phyloP scores from a whole-genome alignment of 2,113 vertebrate species.

The Struthio camelus region DNA sequence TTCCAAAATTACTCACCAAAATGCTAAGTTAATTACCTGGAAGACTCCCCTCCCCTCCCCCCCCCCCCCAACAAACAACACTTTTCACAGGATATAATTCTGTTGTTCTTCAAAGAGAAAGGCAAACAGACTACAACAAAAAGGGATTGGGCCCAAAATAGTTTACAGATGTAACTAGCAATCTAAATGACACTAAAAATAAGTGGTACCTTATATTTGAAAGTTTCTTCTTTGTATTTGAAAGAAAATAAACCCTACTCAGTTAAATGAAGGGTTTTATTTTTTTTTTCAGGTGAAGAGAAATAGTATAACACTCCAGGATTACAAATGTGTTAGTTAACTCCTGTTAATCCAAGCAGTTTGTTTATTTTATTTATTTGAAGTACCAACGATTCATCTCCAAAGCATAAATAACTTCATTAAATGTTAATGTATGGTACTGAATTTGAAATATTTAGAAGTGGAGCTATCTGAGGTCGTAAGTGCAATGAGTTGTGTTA shows the following conservation, averaged over 20 bases:
- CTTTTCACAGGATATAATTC: not conserved
- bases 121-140: not conserved
- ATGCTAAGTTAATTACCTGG: not conserved
- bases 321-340: not conserved
- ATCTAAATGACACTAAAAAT: too few relatives aligned
- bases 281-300: not conserved
- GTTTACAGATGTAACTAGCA: not conserved
- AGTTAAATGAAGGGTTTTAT: not conserved
- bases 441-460: slow-evolving; percentile 11
- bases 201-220: not conserved
- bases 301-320: not conserved
- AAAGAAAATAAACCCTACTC: not conserved
- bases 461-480: not conserved
- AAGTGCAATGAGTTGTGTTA: not conserved
- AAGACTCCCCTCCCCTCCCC: not conserved
- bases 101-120: not conserved
- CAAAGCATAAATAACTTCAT: slow-evolving; percentile 3
- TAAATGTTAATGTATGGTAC: slow-evolving; percentile 5
- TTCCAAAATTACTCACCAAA: not conserved
- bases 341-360: not conserved
- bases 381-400: slow-evolving; percentile 7
- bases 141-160: not conserved
- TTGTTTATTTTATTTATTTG: slow-evolving; percentile 25
- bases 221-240: slow-evolving; percentile 5
- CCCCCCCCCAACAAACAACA: not conserved